Base-by-base conservation (phyloP, 2,113 vertebrate genomes). In the Apaloderma vittatum region DNA sequence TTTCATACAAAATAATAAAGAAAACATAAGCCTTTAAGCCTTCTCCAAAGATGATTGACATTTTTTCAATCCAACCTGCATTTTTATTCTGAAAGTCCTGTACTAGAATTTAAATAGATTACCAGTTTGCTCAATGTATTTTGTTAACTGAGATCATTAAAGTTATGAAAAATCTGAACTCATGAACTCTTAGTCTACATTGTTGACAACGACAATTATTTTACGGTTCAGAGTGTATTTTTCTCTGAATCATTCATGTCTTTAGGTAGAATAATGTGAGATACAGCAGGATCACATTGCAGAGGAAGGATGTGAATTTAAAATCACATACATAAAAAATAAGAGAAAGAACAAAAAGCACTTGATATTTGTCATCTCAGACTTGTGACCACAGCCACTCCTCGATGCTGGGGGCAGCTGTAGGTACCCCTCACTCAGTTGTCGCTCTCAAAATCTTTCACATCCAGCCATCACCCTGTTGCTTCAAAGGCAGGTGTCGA, bases 1-100 rank as follows among this genome's bases (percentile, higher is more conserved):
- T 97, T 97, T 94, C 67, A 91, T 94, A 57, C 36, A 88, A 95
- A 94, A 96, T 36, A 96, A 95, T 84, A 82, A 96, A 95, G 80
- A 96, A 95, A 88, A 61, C 57, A 83, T 96, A 97, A 97, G 93
- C 97, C 83, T 88, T 97, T 98, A 98, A 97, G 96, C 95, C 78
- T 75, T 92, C 80, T 85, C 71, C 66, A 87, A 93, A 93, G 83
- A 93, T 79, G 92, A 96, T 68, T 96, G 92, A 81, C 90, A 77
- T 93, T 83, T 93, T 95, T 97, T 85, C 90, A 95, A 93, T 95
- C 63, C 78, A 97, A 92, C 49, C 75, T 94, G 65, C 32, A 78
- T 74, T 93, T 94, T 93, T 92, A 91, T 84, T 85, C 68, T 70
- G 14, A 24, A 93, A 93, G 81, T 85, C 63, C 45, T 93, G 61